phyloP scores from a whole-genome alignment of 2,113 vertebrate species.

The Gadus chalcogrammus region DNA sequence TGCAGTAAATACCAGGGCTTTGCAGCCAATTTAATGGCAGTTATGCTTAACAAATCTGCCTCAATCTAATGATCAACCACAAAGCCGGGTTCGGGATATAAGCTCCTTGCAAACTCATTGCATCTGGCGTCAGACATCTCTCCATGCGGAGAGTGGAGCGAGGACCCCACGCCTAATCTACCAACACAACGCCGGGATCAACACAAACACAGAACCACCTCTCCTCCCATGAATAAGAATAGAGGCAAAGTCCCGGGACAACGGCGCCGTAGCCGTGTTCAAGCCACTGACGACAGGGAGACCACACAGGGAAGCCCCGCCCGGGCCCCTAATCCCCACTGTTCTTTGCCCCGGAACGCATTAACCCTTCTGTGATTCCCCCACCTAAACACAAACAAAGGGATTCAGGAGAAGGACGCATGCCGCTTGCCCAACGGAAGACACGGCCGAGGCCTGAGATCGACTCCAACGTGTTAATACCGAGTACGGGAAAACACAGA shows the following conservation, averaged over 20 bases:
- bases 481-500: not conserved
- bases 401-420: conserved; percentile 39
- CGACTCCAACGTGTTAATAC: not conserved
- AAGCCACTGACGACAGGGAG: conserved; percentile 13
- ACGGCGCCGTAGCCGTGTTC: conserved; percentile 30
- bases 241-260: conserved; percentile 57
- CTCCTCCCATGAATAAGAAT: conserved; percentile 68
- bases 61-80: conserved; percentile 70
- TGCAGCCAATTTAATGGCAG: conserved; percentile 71
- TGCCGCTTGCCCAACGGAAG: not conserved
- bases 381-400: conserved; percentile 38
- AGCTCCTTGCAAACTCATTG: conserved; percentile 62
- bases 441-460: too few species aligned
- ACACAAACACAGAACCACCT: conserved; percentile 60
- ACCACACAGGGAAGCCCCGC: conserved; percentile 39
- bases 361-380: conserved; percentile 41
- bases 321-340: conserved; percentile 50
- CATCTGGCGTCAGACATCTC: conserved; percentile 60
- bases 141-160: conserved; percentile 63
- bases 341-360: conserved; percentile 37
- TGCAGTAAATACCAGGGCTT: conserved; percentile 70
- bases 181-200: conserved; percentile 64
- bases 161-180: conserved; percentile 63
- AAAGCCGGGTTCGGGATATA: conserved; percentile 64
- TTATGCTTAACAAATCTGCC: conserved; percentile 73